Conservation (phyloP, 2,888 invertebrate genomes). For the Leucoptera coffeella region DNA sequence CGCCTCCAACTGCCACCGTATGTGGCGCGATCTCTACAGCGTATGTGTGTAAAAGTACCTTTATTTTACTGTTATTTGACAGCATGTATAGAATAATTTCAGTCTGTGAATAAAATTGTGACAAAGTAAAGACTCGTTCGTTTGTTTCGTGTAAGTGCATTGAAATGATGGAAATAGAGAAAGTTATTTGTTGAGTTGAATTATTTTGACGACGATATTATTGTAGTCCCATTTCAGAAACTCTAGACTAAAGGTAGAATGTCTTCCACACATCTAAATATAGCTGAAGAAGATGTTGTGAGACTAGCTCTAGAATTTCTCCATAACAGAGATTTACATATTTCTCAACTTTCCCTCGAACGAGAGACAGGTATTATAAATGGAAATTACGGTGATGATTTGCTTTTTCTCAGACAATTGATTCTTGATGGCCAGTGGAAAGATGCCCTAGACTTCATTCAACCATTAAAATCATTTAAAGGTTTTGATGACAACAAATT, state of each 20-base stretch:
- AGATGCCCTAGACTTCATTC: constrained; percentile 92
- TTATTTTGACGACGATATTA: neutral
- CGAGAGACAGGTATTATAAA: constrained; percentile 94
- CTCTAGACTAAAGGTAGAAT: constrained; percentile 29
- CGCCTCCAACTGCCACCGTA: too few species aligned
- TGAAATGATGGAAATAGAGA: too few species aligned
- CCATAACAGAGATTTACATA: constrained; percentile 85
- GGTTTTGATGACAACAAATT: constrained; percentile 81
- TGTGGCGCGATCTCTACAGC: too few species aligned
- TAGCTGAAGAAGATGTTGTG: constrained; percentile 86
- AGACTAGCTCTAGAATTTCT: constrained; percentile 80
- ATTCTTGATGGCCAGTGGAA: constrained; percentile 98
- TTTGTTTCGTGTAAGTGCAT: too few species aligned
- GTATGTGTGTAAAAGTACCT: too few species aligned
- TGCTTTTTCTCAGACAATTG: constrained; percentile 87
- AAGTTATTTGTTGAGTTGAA: too few species aligned
- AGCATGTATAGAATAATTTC: too few species aligned
- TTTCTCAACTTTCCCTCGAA: constrained; percentile 84
- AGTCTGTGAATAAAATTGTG: too few species aligned
- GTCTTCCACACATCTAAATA: constrained; percentile 78
- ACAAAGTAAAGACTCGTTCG: too few species aligned
- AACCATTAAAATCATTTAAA: constrained; percentile 78
- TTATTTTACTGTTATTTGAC: too few species aligned
- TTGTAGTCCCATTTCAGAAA: neutral
- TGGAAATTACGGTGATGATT: constrained; percentile 89